Evolutionary conservation across 2,888 invertebrate genomes (phyloP).

Genomic region (Callosobruchus maculatus): DNA sequence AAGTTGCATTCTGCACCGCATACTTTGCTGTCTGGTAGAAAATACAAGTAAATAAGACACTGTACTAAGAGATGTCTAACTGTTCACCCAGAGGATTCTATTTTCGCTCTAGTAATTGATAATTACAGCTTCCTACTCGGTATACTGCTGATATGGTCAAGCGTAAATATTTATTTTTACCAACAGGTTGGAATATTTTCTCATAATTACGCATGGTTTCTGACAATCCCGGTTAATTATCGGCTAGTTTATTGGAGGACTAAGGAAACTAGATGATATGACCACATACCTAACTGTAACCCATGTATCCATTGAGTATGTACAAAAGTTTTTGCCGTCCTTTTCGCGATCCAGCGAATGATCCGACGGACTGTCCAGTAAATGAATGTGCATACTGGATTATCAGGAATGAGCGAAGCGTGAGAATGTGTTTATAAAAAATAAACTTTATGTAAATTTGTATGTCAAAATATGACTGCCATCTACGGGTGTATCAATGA

Average conservation of each 20-base stretch:
- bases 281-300: not conserved
- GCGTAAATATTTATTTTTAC: not conserved
- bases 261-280: not conserved
- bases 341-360: not conserved
- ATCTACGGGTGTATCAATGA: too few species aligned
- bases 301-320: not conserved
- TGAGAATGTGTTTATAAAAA: not conserved
- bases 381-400: not conserved
- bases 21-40: not conserved
- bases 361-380: not conserved
- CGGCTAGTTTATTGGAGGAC: not conserved
- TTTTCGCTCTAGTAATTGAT: not conserved
- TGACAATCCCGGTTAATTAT: not conserved
- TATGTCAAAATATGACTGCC: too few species aligned
- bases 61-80: not conserved
- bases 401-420: not conserved
- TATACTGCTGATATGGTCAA: not conserved
- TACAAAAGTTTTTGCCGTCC: not conserved
- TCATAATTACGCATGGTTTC: not conserved
- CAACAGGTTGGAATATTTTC: not conserved
- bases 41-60: not conserved
- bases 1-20: too few species aligned
- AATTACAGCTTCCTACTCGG: not conserved
- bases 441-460: too few species aligned
- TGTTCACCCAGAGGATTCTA: not conserved